phyloP scores from a whole-genome alignment of 2,797 vertebrate genomes.

The Gambelia wislizenii region DNA sequence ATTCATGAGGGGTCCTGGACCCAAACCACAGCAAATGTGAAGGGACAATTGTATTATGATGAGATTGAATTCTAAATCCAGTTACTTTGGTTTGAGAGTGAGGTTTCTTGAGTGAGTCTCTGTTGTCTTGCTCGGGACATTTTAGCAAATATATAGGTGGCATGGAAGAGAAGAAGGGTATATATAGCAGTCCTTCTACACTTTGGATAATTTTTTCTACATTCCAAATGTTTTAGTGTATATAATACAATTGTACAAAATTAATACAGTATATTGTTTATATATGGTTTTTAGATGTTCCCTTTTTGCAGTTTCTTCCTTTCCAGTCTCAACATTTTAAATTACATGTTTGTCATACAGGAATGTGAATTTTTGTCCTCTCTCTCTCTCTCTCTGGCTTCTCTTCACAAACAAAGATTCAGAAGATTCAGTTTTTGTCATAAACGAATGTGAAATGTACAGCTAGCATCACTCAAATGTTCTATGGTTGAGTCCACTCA shows the following conservation, averaged over 20 bases:
- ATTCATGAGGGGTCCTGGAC: too few relatives aligned
- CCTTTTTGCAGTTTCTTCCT: constrained; percentile 14
- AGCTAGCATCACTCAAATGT: not conserved
- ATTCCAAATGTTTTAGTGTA: too few relatives aligned
- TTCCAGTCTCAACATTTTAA: constrained; percentile 3
- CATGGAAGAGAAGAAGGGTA: not conserved
- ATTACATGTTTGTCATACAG: not conserved
- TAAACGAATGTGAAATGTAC: not conserved
- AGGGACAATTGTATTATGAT: too few relatives aligned
- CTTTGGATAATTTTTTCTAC: not conserved
- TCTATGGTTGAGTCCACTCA: constrained; percentile 7
- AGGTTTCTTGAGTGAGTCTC: not conserved
- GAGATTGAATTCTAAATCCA: not conserved
- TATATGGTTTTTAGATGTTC: not conserved
- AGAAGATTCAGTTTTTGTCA: too few relatives aligned
- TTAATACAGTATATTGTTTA: not conserved
- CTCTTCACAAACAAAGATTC: too few relatives aligned
- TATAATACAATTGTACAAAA: too few relatives aligned
- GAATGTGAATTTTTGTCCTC: not conserved
- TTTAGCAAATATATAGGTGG: not conserved
- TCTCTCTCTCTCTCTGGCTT: too few relatives aligned
- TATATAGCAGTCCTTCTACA: not conserved
- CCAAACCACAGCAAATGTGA: too few relatives aligned
- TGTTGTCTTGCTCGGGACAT: not conserved
- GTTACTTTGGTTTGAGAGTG: too few relatives aligned